Conservation (phyloP, 2,113 vertebrate species). For the Cepphus grylle region DNA sequence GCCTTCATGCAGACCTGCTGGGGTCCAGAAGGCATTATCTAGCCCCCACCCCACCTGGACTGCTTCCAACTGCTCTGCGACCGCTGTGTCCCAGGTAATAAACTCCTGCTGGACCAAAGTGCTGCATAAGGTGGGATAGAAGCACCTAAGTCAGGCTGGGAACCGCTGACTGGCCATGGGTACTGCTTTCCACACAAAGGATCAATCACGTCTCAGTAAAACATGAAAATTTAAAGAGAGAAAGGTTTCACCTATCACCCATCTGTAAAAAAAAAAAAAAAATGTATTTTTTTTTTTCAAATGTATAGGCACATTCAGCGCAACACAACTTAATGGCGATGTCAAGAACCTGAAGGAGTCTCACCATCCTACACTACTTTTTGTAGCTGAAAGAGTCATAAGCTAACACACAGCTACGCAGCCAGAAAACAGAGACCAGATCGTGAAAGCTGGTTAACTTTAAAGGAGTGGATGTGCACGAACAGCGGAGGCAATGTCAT, state of each 20-base stretch:
- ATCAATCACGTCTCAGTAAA: not conserved
- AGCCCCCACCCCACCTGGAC: not conserved
- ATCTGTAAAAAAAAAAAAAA: not conserved
- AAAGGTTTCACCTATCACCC: not conserved
- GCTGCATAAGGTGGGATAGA: not conserved
- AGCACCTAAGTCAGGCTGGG: not conserved
- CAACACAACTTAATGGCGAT: not conserved
- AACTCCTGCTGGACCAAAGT: not conserved
- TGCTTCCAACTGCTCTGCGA: not conserved
- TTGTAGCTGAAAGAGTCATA: not conserved
- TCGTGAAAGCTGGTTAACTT: not conserved
- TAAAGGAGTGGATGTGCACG: accelerated
- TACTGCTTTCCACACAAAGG: not conserved
- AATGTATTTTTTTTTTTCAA: not conserved
- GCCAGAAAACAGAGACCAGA: not conserved
- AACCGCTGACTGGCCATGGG: not conserved
- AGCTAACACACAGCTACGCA: not conserved
- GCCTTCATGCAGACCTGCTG: not conserved
- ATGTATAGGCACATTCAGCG: not conserved
- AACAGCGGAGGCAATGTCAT: not conserved
- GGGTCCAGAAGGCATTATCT: not conserved
- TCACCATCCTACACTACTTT: not conserved
- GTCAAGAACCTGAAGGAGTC: not conserved
- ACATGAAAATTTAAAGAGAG: not conserved
- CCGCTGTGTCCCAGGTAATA: not conserved